phyloP scores from a whole-genome alignment of 2,797 vertebrate species.

The Hippocampus kuda region DNA sequence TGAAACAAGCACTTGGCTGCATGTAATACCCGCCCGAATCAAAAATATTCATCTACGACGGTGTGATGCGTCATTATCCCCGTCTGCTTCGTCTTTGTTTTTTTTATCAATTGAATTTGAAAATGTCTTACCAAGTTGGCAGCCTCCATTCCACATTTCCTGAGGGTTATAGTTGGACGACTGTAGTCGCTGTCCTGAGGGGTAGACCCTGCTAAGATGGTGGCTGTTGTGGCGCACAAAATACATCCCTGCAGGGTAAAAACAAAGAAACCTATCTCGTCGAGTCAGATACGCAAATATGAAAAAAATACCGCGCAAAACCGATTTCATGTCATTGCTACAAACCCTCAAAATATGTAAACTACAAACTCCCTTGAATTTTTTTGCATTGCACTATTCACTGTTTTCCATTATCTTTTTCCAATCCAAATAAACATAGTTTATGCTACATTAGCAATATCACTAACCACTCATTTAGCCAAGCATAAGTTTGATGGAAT shows the following conservation, averaged over 20 bases:
- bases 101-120: too few species aligned
- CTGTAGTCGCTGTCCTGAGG: constrained; percentile 76
- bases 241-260: constrained; percentile 55
- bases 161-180: constrained; percentile 94
- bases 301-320: background rate
- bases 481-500: too few species aligned
- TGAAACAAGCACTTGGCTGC: background rate
- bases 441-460: too few species aligned
- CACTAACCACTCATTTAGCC: too few species aligned
- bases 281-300: background rate
- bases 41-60: background rate
- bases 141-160: constrained; percentile 94
- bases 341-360: background rate
- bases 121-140: constrained; percentile 79
- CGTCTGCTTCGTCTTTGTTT: background rate
- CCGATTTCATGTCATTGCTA: background rate
- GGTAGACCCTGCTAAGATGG: constrained; percentile 81
- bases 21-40: background rate
- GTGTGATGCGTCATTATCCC: background rate
- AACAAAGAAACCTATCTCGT: background rate
- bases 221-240: constrained; percentile 72
- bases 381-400: background rate
- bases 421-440: background rate
- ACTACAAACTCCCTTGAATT: background rate
- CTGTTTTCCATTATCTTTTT: background rate